Base-by-base conservation (phyloP, 2,888 invertebrate species). In the Hipparchia sbordonii region DNA sequence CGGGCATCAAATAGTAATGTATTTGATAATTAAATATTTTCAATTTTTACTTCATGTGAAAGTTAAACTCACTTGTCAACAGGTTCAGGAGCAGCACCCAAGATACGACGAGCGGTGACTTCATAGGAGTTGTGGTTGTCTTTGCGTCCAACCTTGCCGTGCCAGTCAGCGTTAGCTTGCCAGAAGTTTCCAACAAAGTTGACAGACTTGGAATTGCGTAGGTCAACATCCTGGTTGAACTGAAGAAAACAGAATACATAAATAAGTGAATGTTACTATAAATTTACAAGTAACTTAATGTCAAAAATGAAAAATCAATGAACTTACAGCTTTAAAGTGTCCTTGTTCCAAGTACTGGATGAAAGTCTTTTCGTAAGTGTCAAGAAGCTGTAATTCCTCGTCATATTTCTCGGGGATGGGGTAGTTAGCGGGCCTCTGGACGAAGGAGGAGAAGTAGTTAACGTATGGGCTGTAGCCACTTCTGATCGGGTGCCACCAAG, bases 401-500 rank as follows among this genome's bases (percentile, higher is more conserved):
- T 84, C 81, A 75, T 92, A 87, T 48, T 86, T 85, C 91, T 95
- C 93, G 83, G 89, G 94, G 70, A 96, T 87, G 71, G 95, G 91
- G 89, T 95, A 97, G 89, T 95, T 74, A 80, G 95, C 93, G 75
- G 67, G 76, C 65, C 81, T 78, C 63, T 81, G 81, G 6, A 77
- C 78, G 71, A 82, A 81, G 6, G 81, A 79, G 84, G 94, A 74
- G 69, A 74, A 76, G 72, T 79, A 77, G 45, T 74, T 74, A 66
- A 81, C 70, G 46, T 77, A 76, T 33, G 80, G 87, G 23, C 73
- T 75, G 77, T 87, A 90, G 39, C 91, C 90, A 77, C 87, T 84
- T 76, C 86, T 82, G 74, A 90, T 87, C 1, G 97, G 95, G 70
- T 95, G 93, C 87, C 94, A 96, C 92, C 94, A 95, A n/a, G 95